Conservation (phyloP, 2,797 vertebrate species). For the Fundulus diaphanus region DNA sequence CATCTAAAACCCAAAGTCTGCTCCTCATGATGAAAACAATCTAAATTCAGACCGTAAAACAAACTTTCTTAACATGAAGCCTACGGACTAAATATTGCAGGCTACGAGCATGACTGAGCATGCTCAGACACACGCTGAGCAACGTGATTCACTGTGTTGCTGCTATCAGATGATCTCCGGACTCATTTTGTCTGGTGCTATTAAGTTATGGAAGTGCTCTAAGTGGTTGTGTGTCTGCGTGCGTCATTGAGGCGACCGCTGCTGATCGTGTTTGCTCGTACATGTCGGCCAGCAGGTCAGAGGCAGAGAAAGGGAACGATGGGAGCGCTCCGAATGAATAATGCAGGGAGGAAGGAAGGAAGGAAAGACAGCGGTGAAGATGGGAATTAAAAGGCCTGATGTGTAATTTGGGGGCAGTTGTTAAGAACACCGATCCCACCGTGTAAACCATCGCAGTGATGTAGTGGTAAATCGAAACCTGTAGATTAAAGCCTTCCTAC, state of each 20-base stretch:
- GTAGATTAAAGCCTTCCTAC: not conserved
- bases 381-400: not conserved
- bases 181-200: constrained; percentile 50
- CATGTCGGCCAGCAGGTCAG: constrained; percentile 41
- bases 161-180: constrained; percentile 48
- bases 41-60: not conserved
- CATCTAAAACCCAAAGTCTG: not conserved
- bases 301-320: not conserved
- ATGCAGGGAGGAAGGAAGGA: constrained; percentile 39
- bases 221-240: constrained; percentile 44
- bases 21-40: not conserved
- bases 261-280: constrained; percentile 53
- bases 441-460: not conserved
- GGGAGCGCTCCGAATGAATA: constrained; percentile 35
- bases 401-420: not conserved
- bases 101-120: constrained; percentile 12
- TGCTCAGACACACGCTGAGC: constrained; percentile 5
- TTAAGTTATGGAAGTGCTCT: constrained; percentile 57
- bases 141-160: constrained; percentile 22
- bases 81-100: constrained; percentile 8
- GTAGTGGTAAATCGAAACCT: not conserved
- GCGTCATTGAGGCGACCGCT: constrained; percentile 40
- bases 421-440: not conserved
- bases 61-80: not conserved
- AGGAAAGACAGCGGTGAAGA: constrained; percentile 16